Evolutionary conservation across 2,888 invertebrate genomes (phyloP), one percentile per base, ranked within the genome.

Genomic region (Galeruca laticollis): DNA sequence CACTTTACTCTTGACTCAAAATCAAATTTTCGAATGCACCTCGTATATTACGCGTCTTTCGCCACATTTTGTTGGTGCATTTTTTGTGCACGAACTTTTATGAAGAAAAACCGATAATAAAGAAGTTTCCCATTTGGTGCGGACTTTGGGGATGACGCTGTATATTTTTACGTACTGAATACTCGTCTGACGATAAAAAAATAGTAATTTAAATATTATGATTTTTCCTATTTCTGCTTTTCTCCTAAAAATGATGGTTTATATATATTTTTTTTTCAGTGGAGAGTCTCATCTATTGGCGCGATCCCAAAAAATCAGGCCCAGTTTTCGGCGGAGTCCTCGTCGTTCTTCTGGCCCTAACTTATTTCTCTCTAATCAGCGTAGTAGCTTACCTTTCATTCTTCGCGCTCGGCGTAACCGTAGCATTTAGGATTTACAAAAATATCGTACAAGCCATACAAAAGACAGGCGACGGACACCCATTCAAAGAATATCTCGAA

Each of bases 201-300:
- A n/a, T n/a, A n/a, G n/a, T n/a, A n/a, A n/a, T n/a, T n/a, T n/a
- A n/a, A n/a, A n/a, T n/a, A n/a, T n/a, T n/a, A n/a, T n/a, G n/a
- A n/a, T n/a, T n/a, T n/a, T n/a, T n/a, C n/a, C n/a, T n/a, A n/a
- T n/a, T n/a, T n/a, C n/a, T n/a, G n/a, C n/a, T n/a, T 43, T 43
- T 43, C 43, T 13, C 3, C 0, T n/a, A 9, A 5, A 1, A 26
- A 10, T 52, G 21, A 51, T 51, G 18, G 1, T 3, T 18, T 18
- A 6, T 33, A 21, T 56, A 18, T 18, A 9, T 82, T 82, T 81
- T 81, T 77, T 78, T 90, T 91, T 9, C 89, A 96, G 96, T 96
- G 91, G 94, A 96, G 87, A 95, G 96, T 84, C 90, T 99, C 86
- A 94, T 99, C 86, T 98, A 99, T 89, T 99, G 99, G 99, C 93